Base-by-base conservation (phyloP, 1,140 invertebrate species). In the Diabrotica undecimpunctata region DNA sequence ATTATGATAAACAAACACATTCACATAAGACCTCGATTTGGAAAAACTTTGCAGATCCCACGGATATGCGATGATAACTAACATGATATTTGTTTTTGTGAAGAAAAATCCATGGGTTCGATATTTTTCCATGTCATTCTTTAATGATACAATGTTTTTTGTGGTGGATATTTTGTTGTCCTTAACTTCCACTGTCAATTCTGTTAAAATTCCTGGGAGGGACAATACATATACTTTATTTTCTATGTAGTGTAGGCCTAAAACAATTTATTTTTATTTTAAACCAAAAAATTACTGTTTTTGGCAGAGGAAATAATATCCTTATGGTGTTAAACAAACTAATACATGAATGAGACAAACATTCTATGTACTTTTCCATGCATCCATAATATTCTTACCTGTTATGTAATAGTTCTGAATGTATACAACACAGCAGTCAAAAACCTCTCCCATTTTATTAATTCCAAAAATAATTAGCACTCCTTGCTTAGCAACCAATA, bases 151-250 rank as follows among this genome's bases (percentile, higher is more conserved):
- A 46, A 39, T 52, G 58, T 70, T 58, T 54, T 71, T 69, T 38
- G 67, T 54, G 6, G 74, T 61, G 14, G 51, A 10, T 35, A 75
- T 69, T 64, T 66, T 66, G 9, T 56, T 36, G 14, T 67, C 52
- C 38, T 65, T 14, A 14, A 67, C 25, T n/a, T 65, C 66, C 9
- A 78, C 12, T 14, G 65, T 71, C 2, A 75, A 54, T 64, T 75
- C 64, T 61, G 70, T 71, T 12, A 76, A 62, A 7, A 65, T 46
- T 6, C 66, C 68, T 7, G 65, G 65, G 5, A 73, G 66, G 6
- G 73, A 66, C 4, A 75, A 12, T 36, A 74, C 69, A 61, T 68
- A 55, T 65, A 75, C 46, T 61, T 54, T 62, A 38, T 73, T 68
- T 37, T 71, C 59, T 36, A 61, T 54, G 55, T 67, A 57, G 12